Conservation (phyloP, 1,140 invertebrate genomes). For the Tetragnatha versicolor region DNA sequence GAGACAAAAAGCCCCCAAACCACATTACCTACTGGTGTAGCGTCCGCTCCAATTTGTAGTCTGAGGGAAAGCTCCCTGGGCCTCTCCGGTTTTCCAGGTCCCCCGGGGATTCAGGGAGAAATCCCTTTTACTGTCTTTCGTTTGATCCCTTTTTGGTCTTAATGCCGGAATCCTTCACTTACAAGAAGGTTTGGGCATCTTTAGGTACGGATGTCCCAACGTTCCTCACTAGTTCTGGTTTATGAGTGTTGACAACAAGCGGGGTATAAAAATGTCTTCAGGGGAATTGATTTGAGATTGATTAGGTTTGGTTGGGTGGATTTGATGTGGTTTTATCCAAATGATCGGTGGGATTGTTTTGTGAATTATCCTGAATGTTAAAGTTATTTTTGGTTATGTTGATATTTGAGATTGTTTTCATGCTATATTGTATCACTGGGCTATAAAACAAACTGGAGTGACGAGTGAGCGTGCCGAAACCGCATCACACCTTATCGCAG, state of each 20-base stretch:
- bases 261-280: too few species aligned
- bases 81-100: slow-evolving; percentile 15
- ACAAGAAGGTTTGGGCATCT: background rate
- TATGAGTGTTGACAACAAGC: slow-evolving; percentile 9
- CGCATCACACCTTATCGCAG: too few species aligned
- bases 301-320: too few species aligned
- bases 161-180: slow-evolving; percentile 30
- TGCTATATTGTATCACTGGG: too few species aligned
- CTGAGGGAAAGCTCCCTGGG: slow-evolving; percentile 19
- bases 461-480: too few species aligned
- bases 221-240: background rate
- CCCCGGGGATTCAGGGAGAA: slow-evolving; percentile 22
- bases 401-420: too few species aligned
- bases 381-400: too few species aligned
- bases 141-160: slow-evolving; percentile 28
- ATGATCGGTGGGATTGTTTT: too few species aligned
- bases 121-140: slow-evolving; percentile 33
- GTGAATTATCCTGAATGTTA: too few species aligned
- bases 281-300: too few species aligned
- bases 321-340: too few species aligned
- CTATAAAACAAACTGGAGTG: too few species aligned
- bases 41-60: slow-evolving; percentile 48
- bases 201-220: background rate
- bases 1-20: slow-evolving; percentile 48
- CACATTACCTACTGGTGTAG: slow-evolving; percentile 46